A percentile compares a stretch with the other conserved stretches of the same genome.
Evolutionary conservation across 1,140 invertebrate species (phyloP).

Genomic region (Gonioctena quinquepunctata): DNA sequence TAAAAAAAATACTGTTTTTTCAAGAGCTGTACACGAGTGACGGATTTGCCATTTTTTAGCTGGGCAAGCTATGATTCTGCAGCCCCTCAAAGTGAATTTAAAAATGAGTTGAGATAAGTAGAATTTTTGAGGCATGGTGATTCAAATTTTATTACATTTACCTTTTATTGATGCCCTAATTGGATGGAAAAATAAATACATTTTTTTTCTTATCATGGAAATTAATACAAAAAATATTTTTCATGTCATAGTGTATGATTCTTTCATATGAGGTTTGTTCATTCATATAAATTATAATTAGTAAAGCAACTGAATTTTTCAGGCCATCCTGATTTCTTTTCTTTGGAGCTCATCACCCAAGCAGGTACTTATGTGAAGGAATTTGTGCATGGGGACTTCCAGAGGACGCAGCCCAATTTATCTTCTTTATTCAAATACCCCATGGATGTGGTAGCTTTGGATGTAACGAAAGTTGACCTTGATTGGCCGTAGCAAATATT

Average conservation of each 20-base stretch:
- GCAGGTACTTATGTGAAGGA: conserved; percentile 98
- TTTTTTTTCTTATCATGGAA: no score
- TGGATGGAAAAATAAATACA: no score
- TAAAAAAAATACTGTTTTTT: no score
- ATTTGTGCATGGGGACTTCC: conserved; percentile 94
- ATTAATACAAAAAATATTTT: not conserved
- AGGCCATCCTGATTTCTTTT: conserved; percentile 63
- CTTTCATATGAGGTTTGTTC: not conserved
- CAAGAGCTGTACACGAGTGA: no score
- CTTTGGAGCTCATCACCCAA: conserved; percentile 78
- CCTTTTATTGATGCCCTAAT: no score
- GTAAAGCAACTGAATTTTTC: no score
- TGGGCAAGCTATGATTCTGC: no score
- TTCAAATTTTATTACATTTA: no score
- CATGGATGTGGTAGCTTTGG: conserved; percentile 75
- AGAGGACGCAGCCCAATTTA: conserved; percentile 77
- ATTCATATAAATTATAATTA: conserved; percentile 29
- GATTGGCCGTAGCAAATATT: conserved; percentile 64
- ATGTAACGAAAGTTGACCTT: conserved; percentile 70
- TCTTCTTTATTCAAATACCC: conserved; percentile 62
- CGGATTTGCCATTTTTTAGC: no score
- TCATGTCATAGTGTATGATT: not conserved
- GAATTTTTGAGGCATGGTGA: no score
- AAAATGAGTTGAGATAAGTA: no score
- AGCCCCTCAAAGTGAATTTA: no score